phyloP scores from a whole-genome alignment of 2,888 invertebrate genomes.

The Himalopsyche kuldschensis region DNA sequence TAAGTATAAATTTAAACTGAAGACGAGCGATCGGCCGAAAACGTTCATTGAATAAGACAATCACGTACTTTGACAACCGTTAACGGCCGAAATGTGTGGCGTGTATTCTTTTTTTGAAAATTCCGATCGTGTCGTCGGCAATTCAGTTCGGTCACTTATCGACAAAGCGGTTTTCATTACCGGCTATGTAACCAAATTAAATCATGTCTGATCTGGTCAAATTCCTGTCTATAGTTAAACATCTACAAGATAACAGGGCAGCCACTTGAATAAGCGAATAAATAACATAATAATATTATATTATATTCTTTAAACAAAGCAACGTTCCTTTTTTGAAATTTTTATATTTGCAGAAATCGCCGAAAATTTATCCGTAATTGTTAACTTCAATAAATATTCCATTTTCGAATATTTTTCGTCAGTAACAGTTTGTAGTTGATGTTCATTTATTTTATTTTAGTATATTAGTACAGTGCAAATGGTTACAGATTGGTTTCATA shows the following conservation, averaged over 20 bases:
- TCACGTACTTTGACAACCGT: slow-evolving; percentile 23
- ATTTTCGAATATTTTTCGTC: no score
- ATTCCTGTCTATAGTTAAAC: neutral
- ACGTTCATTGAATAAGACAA: slow-evolving; percentile 14
- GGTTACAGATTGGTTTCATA: no score
- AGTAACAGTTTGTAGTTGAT: no score
- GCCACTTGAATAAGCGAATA: neutral
- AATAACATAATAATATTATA: neutral
- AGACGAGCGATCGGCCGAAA: neutral
- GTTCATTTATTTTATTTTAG: no score
- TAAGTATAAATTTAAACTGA: neutral
- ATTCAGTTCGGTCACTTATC: neutral
- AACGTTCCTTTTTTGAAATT: no score
- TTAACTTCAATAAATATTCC: no score
- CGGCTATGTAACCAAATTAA: neutral
- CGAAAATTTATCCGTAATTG: no score
- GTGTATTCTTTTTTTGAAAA: neutral
- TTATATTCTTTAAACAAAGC: no score
- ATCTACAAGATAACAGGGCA: neutral
- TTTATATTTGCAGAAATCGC: no score
- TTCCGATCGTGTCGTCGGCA: neutral
- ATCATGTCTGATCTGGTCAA: neutral
- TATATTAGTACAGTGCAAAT: no score
- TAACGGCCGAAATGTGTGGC: slow-evolving; percentile 20
- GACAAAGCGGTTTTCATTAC: neutral